phyloP scores from a whole-genome alignment of 2,888 invertebrate species.

The Drosophila nigricruria region DNA sequence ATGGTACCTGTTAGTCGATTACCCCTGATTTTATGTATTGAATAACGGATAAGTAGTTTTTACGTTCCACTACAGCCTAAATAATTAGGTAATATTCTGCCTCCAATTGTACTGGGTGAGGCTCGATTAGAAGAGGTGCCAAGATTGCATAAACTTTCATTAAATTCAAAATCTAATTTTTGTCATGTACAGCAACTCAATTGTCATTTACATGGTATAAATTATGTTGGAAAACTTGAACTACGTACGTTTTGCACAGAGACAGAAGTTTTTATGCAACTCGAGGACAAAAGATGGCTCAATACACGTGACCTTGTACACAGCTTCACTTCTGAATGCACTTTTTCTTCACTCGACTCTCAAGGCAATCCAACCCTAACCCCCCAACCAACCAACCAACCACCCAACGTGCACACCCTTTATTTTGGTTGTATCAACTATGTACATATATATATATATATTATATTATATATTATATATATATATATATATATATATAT shows the following conservation, averaged over 20 bases:
- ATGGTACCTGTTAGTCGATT: too few species aligned
- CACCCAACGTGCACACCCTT: background rate
- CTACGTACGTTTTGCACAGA: background rate
- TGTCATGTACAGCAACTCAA: background rate
- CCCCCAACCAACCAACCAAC: background rate
- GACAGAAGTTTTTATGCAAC: background rate
- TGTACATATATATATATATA: background rate
- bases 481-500: background rate
- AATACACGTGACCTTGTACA: constrained; percentile 39
- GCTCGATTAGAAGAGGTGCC: too few species aligned
- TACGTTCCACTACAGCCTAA: too few species aligned
- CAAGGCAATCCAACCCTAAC: constrained; percentile 4
- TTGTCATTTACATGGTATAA: background rate
- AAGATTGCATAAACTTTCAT: background rate
- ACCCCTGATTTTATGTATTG: too few species aligned
- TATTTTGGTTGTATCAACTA: background rate
- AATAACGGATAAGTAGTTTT: too few species aligned
- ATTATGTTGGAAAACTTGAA: background rate
- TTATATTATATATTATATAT: too few species aligned
- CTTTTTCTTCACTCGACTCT: constrained; percentile 7
- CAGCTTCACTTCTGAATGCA: constrained; percentile 25
- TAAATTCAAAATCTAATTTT: background rate
- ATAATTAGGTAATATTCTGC: too few species aligned
- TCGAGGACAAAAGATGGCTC: background rate
- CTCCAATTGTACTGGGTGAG: too few species aligned